These are phyloP conservation scores for Corythucha ciliata DNA, from an alignment of 2,888 invertebrate genomes.

Conservation along the genomic window DNA sequence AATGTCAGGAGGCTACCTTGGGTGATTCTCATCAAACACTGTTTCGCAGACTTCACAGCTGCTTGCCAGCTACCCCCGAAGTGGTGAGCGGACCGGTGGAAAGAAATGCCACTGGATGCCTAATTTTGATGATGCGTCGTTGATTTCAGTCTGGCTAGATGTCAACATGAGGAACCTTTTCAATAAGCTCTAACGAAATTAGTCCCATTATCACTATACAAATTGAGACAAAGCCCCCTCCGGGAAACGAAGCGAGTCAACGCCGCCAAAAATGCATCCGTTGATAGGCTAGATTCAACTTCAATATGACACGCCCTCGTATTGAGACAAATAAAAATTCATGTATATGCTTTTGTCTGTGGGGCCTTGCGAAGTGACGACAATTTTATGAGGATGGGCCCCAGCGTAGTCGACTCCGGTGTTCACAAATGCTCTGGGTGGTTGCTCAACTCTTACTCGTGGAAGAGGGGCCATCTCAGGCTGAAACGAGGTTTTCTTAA, in stretches of 20 bases:
- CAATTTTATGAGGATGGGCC: constrained; percentile 21
- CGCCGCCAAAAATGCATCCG: constrained; percentile 30
- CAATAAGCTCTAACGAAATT: constrained; percentile 34
- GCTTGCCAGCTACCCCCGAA: too few relatives aligned
- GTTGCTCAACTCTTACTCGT: constrained; percentile 7
- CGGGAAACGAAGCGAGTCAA: constrained; percentile 30
- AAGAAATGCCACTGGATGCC: too few relatives aligned
- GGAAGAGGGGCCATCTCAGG: constrained; percentile 29
- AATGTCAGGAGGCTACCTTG: too few relatives aligned
- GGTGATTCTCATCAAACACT: too few relatives aligned
- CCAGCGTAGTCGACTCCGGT: constrained; percentile 27
- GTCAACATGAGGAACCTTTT: too few relatives aligned
- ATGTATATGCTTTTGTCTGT: constrained; percentile 28
- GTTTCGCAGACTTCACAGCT: too few relatives aligned
- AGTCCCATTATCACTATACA: constrained; percentile 33
- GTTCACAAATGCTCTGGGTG: constrained; percentile 11
- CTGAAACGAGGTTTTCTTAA: not conserved
- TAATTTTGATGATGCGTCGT: too few relatives aligned
- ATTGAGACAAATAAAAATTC: constrained; percentile 34
- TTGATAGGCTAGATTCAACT: constrained; percentile 27
- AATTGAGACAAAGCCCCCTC: constrained; percentile 24
- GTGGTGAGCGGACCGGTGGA: too few relatives aligned
- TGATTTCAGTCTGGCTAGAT: too few relatives aligned
- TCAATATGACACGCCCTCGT: constrained; percentile 34
- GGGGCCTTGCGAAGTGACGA: constrained; percentile 14